Evolutionary conservation across 2,888 invertebrate species (phyloP).

Genomic region (Parnassius smintheus): DNA sequence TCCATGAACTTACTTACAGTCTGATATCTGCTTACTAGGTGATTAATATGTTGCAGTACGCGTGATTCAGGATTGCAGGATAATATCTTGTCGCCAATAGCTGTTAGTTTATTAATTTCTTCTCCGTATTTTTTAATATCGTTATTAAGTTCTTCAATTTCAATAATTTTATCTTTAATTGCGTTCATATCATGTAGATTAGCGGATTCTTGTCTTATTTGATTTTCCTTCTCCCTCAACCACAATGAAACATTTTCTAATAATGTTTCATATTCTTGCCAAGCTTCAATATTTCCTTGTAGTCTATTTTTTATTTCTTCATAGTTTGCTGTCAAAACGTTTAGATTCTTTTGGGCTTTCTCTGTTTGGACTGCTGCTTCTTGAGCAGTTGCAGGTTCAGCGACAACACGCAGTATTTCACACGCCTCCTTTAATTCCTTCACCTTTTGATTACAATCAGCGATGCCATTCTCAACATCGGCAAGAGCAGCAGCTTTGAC

Average conservation of each 20-base stretch:
- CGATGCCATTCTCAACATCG: constrained; percentile 87
- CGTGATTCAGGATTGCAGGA: constrained; percentile 91
- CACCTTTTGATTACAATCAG: constrained; percentile 85
- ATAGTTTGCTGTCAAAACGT: constrained; percentile 85
- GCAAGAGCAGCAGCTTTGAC: constrained; percentile 91
- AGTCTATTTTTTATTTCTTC: constrained; percentile 85
- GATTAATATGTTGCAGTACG: constrained; percentile 89
- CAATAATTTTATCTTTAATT: constrained; percentile 85
- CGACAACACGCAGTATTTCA: constrained; percentile 86
- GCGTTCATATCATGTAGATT: constrained; percentile 85
- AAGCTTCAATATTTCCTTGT: constrained; percentile 86
- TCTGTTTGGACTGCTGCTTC: constrained; percentile 86
- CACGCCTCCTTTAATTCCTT: constrained; percentile 86
- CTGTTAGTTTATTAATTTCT: constrained; percentile 84
- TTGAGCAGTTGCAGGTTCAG: constrained; percentile 85
- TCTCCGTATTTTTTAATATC: constrained; percentile 84
- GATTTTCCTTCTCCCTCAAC: constrained; percentile 90
- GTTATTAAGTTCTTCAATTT: constrained; percentile 83
- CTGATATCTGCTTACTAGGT: constrained; percentile 88
- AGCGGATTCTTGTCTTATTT: constrained; percentile 86
- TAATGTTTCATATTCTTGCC: constrained; percentile 89
- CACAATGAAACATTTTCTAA: constrained; percentile 88
- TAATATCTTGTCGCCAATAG: constrained; percentile 86
- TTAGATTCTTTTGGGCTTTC: constrained; percentile 85
- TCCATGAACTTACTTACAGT: constrained; percentile 86